Percentiles rank a stretch among this genome's conserved stretches.
Evolutionary conservation across 2,888 invertebrate genomes (phyloP).

Genomic region (Drosophila atroscutellata): DNA sequence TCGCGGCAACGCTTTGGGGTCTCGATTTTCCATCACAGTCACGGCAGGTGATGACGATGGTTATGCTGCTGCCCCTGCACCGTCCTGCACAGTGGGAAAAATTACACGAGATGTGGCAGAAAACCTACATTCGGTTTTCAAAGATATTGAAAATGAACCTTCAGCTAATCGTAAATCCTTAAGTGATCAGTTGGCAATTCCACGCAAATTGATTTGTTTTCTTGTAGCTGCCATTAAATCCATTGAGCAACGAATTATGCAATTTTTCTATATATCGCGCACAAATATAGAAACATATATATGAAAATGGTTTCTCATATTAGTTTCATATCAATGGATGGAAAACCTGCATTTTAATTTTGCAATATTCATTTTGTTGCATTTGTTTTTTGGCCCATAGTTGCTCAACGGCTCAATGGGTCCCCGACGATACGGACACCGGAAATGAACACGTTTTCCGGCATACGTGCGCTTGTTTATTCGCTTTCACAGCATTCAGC

Average conservation of each 20-base stretch:
- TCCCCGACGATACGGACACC: slow-evolving; percentile 77
- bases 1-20: slow-evolving; percentile 12
- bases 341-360: neutral
- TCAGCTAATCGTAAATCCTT: neutral
- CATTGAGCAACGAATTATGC: neutral
- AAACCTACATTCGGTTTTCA: neutral
- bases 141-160: neutral
- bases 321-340: too few species aligned
- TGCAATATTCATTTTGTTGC: neutral
- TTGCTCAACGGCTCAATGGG: neutral
- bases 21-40: slow-evolving; percentile 1
- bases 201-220: neutral
- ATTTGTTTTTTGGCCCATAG: neutral
- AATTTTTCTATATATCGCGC: neutral
- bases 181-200: neutral
- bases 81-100: slow-evolving; percentile 1
- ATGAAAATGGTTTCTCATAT: neutral
- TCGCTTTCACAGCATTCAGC: slow-evolving; percentile 6
- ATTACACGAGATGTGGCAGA: neutral
- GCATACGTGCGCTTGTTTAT: slow-evolving; percentile 52
- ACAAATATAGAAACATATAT: neutral
- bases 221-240: neutral
- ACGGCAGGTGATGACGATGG: slow-evolving; percentile 8
- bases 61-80: neutral
- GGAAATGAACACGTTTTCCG: slow-evolving; percentile 83